Percentiles rank a stretch among this genome's conserved stretches.
Conservation (phyloP, 2,113 vertebrate species). For the Chloroceryle aenea region DNA sequence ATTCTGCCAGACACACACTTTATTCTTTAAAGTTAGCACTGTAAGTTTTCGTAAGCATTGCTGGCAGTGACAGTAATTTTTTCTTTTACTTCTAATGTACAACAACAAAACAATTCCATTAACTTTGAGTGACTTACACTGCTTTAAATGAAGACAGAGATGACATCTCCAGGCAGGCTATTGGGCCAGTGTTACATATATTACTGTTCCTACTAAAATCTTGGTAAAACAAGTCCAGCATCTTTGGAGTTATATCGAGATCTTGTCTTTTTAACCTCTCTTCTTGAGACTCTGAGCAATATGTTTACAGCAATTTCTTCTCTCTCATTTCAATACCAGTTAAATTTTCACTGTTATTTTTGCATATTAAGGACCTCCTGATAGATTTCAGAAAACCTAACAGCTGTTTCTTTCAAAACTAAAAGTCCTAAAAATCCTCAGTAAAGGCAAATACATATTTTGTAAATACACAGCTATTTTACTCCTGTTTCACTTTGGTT, state of each 20-base stretch:
- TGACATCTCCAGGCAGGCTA: background rate
- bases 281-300: background rate
- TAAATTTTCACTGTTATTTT: background rate
- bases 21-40: background rate
- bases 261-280: background rate
- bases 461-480: background rate
- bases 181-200: fast-evolving
- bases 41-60: background rate
- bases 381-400: background rate
- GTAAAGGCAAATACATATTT: background rate
- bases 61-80: background rate
- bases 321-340: background rate
- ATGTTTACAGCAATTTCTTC: background rate
- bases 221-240: background rate
- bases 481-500: background rate
- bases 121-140: background rate
- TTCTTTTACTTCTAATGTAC: background rate
- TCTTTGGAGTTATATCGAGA: background rate
- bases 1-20: background rate
- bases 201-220: background rate
- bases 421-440: background rate
- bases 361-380: background rate
- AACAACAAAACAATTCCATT: background rate
- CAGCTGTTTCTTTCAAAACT: background rate
- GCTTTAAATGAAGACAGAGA: background rate